Base-by-base conservation (phyloP, 2,113 vertebrate genomes). In the Vulpes vulpes region DNA sequence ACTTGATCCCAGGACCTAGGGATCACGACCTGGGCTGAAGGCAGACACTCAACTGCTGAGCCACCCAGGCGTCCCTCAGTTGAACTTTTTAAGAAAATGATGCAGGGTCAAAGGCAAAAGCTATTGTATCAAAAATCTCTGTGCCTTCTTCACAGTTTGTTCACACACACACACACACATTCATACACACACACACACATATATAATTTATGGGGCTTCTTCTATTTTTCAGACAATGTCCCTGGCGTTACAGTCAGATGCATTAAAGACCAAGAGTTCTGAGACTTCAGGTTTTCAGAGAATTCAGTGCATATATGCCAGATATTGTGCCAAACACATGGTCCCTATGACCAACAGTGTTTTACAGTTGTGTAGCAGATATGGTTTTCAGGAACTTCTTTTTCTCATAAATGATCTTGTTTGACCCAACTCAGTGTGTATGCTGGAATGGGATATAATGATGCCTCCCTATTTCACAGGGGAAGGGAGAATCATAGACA, bases 111-210 rank as follows among this genome's bases (percentile, higher is more conserved):
- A 69, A 96, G 69, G 15, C 27, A 88, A 73, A 89, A 81, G 25
- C 53, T 85, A 35, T 49, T 71, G 7, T 55, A 69, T 90, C 32
- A 84, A 86, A 96, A 95, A 64, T 89, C 20, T 81, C 35, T 57
- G 20, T 53, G 3, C 2, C 30, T 4, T 71, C 64, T 86, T 35
- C 16, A 22, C 11, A 32, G 10, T 82, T 94, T 43, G 43, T 43
- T 43, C 43, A 43, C 1, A 43, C 43, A 43, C 43, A 43, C 43
- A 43, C 38, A 43, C 38, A 43, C 38, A 43, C 38, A 43, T 35
- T 35, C 35, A 35, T 4, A 43, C 38, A 43, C 38, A 43, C 38
- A 43, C 38, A 43, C 43, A 43, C 43, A 43, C 43, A 43, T 8
- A 43, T 8, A 43, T 43, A 43, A 43, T 43, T 43, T 69, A 62